Conservation (phyloP, 92 coral and sea anemone species). For the Micromussa lordhowensis region DNA sequence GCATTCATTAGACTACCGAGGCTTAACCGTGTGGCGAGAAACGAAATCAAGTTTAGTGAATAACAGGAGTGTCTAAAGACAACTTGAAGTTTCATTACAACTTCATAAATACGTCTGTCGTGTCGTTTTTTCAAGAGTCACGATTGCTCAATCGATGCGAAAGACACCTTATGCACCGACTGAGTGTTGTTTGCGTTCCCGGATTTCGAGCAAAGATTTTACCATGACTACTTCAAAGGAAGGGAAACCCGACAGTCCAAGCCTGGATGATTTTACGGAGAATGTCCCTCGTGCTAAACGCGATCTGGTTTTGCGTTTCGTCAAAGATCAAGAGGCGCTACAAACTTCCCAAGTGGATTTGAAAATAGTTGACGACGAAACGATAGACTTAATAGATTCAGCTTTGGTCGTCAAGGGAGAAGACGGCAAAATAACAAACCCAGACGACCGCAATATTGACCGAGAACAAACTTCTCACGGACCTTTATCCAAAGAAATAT, state of each 20-base stretch:
- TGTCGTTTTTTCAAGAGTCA: conserved; percentile 4
- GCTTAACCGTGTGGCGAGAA: background rate
- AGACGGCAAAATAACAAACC: conserved; percentile 20
- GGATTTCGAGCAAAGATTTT: conserved; percentile 1
- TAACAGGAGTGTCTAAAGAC: background rate
- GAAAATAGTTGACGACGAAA: conserved; percentile 85
- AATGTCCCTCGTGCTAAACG: conserved; percentile 80
- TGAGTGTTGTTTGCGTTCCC: conserved; percentile 38
- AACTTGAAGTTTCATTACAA: background rate
- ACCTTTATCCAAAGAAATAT: conserved; percentile 27
- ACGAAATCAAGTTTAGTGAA: conserved; percentile 22
- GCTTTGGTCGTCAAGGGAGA: conserved; percentile 72
- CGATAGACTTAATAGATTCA: conserved; percentile 91
- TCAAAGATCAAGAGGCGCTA: conserved; percentile 90
- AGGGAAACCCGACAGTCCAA: background rate
- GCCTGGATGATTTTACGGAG: conserved; percentile 61
- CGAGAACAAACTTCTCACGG: conserved; percentile 6
- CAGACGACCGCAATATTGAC: conserved; percentile 7
- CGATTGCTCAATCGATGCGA: background rate
- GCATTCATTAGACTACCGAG: background rate
- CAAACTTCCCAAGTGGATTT: conserved; percentile 89
- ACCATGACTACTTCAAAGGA: conserved; percentile 13
- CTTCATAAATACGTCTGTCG: background rate
- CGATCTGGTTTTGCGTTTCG: conserved; percentile 89
- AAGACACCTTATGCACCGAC: conserved; percentile 17